Evolutionary conservation across 2,113 vertebrate species (phyloP), one percentile per base, ranked within the genome.

Genomic region (Xenopus tropicalis): DNA sequence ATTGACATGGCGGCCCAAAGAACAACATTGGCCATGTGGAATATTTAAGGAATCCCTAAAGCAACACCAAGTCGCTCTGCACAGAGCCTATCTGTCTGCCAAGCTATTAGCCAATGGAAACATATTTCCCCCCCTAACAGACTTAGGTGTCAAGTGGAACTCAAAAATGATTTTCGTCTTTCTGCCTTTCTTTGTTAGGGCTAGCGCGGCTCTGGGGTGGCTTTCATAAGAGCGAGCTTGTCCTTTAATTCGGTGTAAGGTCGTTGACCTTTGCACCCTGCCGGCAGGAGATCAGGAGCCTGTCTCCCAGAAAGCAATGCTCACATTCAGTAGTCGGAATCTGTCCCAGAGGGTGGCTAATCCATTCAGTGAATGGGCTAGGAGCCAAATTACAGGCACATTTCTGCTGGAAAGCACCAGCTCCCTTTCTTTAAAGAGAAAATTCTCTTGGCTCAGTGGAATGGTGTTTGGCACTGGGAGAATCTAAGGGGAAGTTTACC

Each of bases 241-340:
- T 81, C 72, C 79, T 78, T 82, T 79, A 81, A 79, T 82, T 81
- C 78, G 57, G 71, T 81, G 79, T 74, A 77, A 81, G 79, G 76
- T 72, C 78, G 61, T 3, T 77, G 81, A 82, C 79, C 81, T 80
- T 78, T 79, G 78, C 69, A 66, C 73, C 56, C 24, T 57, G 79
- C 74, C 78, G 66, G 81, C 74, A 56, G 76, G 81, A 74, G 70
- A 63, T 14, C 66, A 77, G 77, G 65, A 77, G 75, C 37, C 64
- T 21, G 69, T 62, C 72, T 79, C 79, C 70, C 70, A 72, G 72
- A 66, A 67, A 63, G 58, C 76, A 75, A 71, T 44, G 56, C 59
- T 66, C 65, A 56, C 70, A 14, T 68, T 68, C 61, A 71, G 59
- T 56, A 77, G 70, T 69, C 48, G 69, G 74, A 82, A 79, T 79